A percentile compares a stretch with the other conserved stretches of the same genome.
Conservation (phyloP, 2,797 vertebrate genomes). For the Naso thynnoides region DNA sequence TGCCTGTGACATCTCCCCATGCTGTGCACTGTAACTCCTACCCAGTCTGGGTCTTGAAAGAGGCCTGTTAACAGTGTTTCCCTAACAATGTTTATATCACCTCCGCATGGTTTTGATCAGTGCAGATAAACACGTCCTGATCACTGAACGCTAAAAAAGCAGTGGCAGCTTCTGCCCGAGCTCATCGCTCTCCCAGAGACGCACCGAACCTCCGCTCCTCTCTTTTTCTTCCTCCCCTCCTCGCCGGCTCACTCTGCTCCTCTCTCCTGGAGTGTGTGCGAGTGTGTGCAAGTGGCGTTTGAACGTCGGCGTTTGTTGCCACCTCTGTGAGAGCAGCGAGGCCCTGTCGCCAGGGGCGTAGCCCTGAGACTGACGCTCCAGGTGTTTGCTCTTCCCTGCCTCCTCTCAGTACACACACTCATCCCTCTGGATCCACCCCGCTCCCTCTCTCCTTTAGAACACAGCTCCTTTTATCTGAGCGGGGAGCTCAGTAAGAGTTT, state of each 20-base stretch:
- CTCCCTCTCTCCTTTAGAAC: constrained; percentile 77
- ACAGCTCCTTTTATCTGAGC: constrained; percentile 81
- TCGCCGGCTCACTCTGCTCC: background rate
- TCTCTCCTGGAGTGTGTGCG: constrained; percentile 16
- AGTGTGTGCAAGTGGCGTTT: constrained; percentile 57
- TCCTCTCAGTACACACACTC: constrained; percentile 78
- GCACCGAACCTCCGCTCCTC: constrained; percentile 35
- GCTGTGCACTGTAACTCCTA: constrained; percentile 71
- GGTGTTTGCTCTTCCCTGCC: constrained; percentile 85
- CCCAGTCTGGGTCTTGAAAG: constrained; percentile 71
- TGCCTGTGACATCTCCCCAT: constrained; percentile 75
- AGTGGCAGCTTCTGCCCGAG: constrained; percentile 61
- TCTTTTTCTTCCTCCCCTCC: constrained; percentile 21
- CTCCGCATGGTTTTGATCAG: constrained; percentile 80
- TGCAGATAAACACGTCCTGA: constrained; percentile 75
- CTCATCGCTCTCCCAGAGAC: constrained; percentile 55
- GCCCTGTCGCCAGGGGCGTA: constrained; percentile 85
- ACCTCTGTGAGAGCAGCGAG: constrained; percentile 77
- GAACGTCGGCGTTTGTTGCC: constrained; percentile 78
- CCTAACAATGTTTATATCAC: constrained; percentile 81
- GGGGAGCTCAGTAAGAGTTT: constrained; percentile 77
- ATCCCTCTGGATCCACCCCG: constrained; percentile 78
- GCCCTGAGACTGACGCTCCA: constrained; percentile 84
- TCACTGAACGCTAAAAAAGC: constrained; percentile 69
- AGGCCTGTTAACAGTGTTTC: constrained; percentile 73